Conservation (phyloP, 1,140 invertebrate species). For the Drosophila auraria region DNA sequence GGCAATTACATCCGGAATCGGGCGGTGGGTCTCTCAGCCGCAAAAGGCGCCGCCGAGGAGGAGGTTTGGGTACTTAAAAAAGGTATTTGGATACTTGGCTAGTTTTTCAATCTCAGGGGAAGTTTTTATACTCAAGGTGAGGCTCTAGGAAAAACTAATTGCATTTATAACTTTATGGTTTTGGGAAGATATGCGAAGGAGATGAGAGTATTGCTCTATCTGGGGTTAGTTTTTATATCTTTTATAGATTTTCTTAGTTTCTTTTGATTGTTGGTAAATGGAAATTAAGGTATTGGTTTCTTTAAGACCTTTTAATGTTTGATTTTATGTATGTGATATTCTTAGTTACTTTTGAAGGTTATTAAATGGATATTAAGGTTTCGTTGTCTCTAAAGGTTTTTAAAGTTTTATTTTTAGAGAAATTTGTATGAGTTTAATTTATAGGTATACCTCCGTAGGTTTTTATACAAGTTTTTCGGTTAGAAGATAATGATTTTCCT, state of each 20-base stretch:
- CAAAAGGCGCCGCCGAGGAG: slow-evolving; percentile 36
- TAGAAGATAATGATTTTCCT: no score
- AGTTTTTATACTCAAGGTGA: not conserved
- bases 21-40: not conserved
- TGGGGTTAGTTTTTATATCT: not conserved
- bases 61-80: slow-evolving; percentile 2
- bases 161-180: slow-evolving; percentile 5
- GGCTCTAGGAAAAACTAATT: not conserved
- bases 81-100: not conserved
- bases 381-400: no score
- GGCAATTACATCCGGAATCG: slow-evolving; percentile 51
- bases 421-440: no score
- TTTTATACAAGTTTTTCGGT: not conserved
- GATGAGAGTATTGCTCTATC: not conserved
- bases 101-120: not conserved
- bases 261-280: not conserved
- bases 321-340: not conserved
- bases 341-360: not conserved
- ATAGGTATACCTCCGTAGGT: no score
- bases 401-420: no score
- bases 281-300: not conserved
- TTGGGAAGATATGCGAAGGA: not conserved
- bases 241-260: not conserved
- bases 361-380: not conserved
- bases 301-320: not conserved